Conservation (phyloP, 2,888 invertebrate species). For the Harmothoe impar region DNA sequence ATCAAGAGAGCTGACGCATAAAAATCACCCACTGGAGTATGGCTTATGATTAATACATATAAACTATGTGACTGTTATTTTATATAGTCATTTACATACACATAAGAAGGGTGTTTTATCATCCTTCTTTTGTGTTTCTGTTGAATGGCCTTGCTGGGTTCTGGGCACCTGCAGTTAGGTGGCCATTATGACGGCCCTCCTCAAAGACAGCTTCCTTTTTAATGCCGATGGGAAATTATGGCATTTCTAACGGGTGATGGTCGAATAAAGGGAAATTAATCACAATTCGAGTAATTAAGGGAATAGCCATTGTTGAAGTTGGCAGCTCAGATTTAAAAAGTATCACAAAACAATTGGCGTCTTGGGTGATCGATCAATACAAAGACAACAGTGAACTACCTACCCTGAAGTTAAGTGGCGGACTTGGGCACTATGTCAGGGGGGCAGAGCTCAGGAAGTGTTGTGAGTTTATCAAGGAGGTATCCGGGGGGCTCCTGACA, state of each 20-base stretch:
- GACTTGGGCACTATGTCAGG: not conserved
- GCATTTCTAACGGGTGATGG: constrained; percentile 43
- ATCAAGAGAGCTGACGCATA: too few relatives aligned
- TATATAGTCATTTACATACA: too few relatives aligned
- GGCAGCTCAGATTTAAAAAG: not conserved
- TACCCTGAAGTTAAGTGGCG: not conserved
- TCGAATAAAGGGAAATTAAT: constrained; percentile 31
- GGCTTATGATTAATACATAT: too few relatives aligned
- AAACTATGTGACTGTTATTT: too few relatives aligned
- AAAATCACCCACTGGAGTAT: too few relatives aligned
- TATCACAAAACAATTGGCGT: not conserved
- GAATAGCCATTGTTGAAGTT: constrained; percentile 10
- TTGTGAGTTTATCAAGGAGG: not conserved
- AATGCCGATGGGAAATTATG: not conserved
- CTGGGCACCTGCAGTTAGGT: not conserved
- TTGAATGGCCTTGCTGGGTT: not conserved
- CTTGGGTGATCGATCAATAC: not conserved
- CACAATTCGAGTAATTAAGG: constrained; percentile 28
- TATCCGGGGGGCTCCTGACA: not conserved
- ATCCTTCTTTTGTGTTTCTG: too few relatives aligned
- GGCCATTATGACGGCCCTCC: not conserved
- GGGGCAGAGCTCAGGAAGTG: not conserved
- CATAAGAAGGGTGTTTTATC: too few relatives aligned
- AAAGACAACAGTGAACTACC: not conserved
- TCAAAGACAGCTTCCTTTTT: not conserved